Evolutionary conservation across 1,140 invertebrate species (phyloP), one percentile per base, ranked within the genome.

Genomic region (Zaprionus gabonicus): DNA sequence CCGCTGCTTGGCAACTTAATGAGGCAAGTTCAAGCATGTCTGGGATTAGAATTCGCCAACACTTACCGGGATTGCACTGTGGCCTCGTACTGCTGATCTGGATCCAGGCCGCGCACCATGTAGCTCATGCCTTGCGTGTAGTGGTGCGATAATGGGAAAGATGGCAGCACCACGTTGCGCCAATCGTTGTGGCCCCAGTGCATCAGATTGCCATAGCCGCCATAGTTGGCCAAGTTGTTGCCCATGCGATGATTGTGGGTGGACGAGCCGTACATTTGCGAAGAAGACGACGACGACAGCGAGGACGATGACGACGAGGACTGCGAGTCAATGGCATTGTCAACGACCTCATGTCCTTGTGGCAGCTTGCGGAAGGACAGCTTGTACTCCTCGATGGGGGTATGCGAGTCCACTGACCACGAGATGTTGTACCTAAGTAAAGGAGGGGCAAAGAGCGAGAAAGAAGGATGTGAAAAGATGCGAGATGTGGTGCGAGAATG

Each of bases 351-450:
- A 66, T 93, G 90, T 82, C 91, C 91, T 69, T 94, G 94, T 34
- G 94, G 94, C 70, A 95, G 92, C 82, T 94, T 94, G 69, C 95
- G 93, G 93, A 95, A 96, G 63, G 94, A 94, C 65, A 96, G 91
- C 90, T 95, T 94, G 84, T 95, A 95, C 90, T 95, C 95, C 78
- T 95, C 94, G 55, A 96, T 95, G 46, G 95, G 94, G 62, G 95
- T 94, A 76, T 95, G 94, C 62, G 95, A 95, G 75, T 95, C 94
- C 3, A 95, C 95, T 27, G 94, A 93, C 95, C 95, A 96, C 20
- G 95, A 95, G 71, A 96, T 94, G 81, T 96, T 96, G 91, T 95
- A 96, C 78, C 94, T 93, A 58, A 9, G 66, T 31, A 70, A 70
- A 12, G 9, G 10, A 12, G 49, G 41, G 12, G 12, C 1, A 7